Evolutionary conservation across 1,140 invertebrate genomes (phyloP).

Genomic region (Drosophila kepulauana): DNA sequence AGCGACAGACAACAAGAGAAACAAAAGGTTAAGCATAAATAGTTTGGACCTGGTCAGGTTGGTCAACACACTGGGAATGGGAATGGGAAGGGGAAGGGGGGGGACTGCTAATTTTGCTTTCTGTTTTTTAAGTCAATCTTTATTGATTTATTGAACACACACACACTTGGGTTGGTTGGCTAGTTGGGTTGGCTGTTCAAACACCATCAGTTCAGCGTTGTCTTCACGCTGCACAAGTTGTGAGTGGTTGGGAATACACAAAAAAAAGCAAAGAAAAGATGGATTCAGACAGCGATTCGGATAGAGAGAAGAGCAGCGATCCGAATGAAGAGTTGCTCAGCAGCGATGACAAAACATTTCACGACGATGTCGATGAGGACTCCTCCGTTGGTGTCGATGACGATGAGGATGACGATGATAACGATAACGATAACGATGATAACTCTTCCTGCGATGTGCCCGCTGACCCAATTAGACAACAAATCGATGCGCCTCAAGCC

Average conservation of each 20-base stretch:
- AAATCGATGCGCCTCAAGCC: constrained; percentile 31
- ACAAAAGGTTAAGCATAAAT: constrained; percentile 35
- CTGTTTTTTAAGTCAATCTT: constrained; percentile 63
- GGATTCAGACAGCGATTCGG: constrained; percentile 64
- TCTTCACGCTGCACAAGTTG: constrained; percentile 38
- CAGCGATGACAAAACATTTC: constrained; percentile 72
- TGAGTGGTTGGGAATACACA: neutral
- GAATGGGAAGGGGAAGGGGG: neutral
- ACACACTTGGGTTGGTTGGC: neutral
- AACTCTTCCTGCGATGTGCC: constrained; percentile 8
- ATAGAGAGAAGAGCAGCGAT: constrained; percentile 76
- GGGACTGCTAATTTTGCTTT: constrained; percentile 34
- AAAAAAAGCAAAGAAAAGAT: constrained; percentile 6
- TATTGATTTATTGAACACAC: constrained; percentile 71
- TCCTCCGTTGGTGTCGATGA: constrained; percentile 49
- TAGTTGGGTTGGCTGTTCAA: constrained; percentile 38
- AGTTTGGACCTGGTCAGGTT: constrained; percentile 20
- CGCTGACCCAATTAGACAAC: constrained; percentile 15
- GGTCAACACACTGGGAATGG: neutral
- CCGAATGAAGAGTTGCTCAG: constrained; percentile 71
- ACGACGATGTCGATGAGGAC: constrained; percentile 66
- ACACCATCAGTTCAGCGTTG: constrained; percentile 47
- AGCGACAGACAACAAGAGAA: neutral
- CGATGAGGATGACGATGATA: constrained; percentile 37
- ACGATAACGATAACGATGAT: constrained; percentile 40